Evolutionary conservation across 2,113 vertebrate genomes (phyloP), one percentile per base, ranked within the genome.

Genomic region (Pampusana beccarii): DNA sequence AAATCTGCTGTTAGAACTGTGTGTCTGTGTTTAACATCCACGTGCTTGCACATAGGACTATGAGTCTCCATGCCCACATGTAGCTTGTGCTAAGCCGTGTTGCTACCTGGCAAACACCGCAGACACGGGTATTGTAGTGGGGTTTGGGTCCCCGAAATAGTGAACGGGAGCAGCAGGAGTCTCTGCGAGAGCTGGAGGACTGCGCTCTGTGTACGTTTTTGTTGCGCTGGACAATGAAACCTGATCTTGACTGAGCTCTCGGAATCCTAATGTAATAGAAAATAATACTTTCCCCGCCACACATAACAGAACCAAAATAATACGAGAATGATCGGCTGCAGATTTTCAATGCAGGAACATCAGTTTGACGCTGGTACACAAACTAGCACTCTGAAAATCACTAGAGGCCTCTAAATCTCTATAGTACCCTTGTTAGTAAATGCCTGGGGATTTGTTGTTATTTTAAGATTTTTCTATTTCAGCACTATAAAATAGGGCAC

Each of bases 381-480:
- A 78, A 67, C 82, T 7, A 74, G 50, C 38, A 36, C 72, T 94
- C 64, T 4, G 50, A 26, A 96, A 94, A 80, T 94, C 88, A 88
- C 88, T 36, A 74, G 95, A 93, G 95, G 72, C 90, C 75, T 94
- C 88, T 90, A 75, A 84, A 97, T 93, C 95, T 96, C 92, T 84
- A 0, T n/a, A 92, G 88, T 86, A 61, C 86, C 42, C 86, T 93
- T 93, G 86, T 94, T 94, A 95, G 93, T 57, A 31, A 73, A 60
- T 84, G 42, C 75, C 82, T 90, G 61, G 92, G 94, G 93, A 94
- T 96, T 95, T 96, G 75, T 21, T 90, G 64, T 92, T 96, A 88
- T 92, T 95, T 95, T 95, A 94, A 74, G 93, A 79, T 90, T 95
- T 95, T 96, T 95, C 16, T 1, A 53, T 85, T 93, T 97, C 92